A percentile compares a stretch with the other conserved stretches of the same genome.
phyloP scores from a whole-genome alignment of 2,113 vertebrate species.

The Phoenicopterus ruber region DNA sequence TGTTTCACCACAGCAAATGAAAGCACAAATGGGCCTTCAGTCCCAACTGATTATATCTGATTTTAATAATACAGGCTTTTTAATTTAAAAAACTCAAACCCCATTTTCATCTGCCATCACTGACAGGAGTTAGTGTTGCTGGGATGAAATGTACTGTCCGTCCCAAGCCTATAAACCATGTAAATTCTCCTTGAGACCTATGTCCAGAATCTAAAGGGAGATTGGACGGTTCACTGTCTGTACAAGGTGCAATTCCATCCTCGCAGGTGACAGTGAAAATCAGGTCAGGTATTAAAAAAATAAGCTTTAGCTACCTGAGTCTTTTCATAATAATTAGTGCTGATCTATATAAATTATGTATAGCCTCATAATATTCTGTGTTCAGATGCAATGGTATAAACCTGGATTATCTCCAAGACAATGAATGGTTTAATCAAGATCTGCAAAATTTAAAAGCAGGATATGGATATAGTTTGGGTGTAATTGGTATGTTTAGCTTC shows the following conservation, averaged over 20 bases:
- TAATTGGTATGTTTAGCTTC: background rate
- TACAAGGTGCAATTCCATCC: background rate
- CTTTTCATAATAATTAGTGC: constrained; percentile 18
- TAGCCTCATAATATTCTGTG: background rate
- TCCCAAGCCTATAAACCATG: background rate
- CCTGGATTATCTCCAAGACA: background rate
- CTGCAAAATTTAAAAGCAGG: background rate
- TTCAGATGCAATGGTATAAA: background rate
- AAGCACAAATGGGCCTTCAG: constrained; percentile 19
- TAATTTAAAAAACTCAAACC: background rate
- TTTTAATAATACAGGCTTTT: constrained; percentile 24
- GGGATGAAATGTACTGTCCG: background rate
- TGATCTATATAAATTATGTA: background rate
- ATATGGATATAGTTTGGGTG: background rate
- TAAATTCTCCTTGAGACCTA: background rate
- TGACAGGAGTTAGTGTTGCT: background rate
- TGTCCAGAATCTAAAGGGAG: background rate
- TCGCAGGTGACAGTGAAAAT: background rate
- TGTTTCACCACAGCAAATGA: constrained; percentile 9
- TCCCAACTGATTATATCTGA: constrained; percentile 1
- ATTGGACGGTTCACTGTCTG: background rate
- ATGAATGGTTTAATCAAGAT: background rate
- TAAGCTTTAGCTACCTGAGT: background rate
- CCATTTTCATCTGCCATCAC: background rate
- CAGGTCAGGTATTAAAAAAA: background rate